A percentile compares a stretch with the other conserved stretches of the same genome.
These are phyloP conservation scores for Theropithecus gelada DNA, from an alignment of 2,113 vertebrate genomes.

Conservation along the genomic window DNA sequence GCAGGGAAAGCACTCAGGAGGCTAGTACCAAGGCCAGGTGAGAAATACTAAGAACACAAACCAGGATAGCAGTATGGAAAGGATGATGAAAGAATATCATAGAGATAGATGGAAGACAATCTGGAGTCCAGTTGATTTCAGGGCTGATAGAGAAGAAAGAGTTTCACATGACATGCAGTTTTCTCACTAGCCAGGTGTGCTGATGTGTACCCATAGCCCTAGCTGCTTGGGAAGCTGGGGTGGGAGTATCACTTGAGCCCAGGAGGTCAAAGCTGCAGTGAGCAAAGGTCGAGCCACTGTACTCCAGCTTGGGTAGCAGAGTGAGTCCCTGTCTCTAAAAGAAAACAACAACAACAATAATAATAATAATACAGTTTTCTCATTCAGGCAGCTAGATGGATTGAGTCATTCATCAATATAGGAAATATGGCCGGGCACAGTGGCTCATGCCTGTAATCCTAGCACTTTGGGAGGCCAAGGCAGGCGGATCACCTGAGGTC, in stretches of 20 bases:
- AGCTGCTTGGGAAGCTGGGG: too few relatives aligned
- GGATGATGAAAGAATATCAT: not conserved
- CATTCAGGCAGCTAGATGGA: not conserved
- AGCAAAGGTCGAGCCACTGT: too few relatives aligned
- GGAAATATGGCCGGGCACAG: not conserved
- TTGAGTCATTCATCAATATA: conserved; percentile 9
- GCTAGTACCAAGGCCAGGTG: not conserved
- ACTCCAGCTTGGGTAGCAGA: too few relatives aligned
- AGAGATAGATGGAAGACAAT: not conserved
- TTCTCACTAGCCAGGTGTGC: not conserved
- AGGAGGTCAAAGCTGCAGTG: too few relatives aligned
- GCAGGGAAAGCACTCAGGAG: not conserved
- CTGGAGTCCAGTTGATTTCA: not conserved
- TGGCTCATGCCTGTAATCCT: too few relatives aligned
- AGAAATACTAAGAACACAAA: not conserved
- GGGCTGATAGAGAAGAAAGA: not conserved
- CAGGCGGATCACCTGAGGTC: too few relatives aligned
- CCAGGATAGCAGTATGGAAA: not conserved
- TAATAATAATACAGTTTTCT: too few relatives aligned
- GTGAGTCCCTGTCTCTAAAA: too few relatives aligned
- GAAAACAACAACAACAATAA: too few relatives aligned
- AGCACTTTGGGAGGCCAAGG: too few relatives aligned
- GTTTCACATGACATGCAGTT: not conserved
- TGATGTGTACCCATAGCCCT: too few relatives aligned
- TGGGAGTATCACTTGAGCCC: too few relatives aligned